Evolutionary conservation across 2,113 vertebrate genomes (phyloP).

Genomic region (Megalops atlanticus): DNA sequence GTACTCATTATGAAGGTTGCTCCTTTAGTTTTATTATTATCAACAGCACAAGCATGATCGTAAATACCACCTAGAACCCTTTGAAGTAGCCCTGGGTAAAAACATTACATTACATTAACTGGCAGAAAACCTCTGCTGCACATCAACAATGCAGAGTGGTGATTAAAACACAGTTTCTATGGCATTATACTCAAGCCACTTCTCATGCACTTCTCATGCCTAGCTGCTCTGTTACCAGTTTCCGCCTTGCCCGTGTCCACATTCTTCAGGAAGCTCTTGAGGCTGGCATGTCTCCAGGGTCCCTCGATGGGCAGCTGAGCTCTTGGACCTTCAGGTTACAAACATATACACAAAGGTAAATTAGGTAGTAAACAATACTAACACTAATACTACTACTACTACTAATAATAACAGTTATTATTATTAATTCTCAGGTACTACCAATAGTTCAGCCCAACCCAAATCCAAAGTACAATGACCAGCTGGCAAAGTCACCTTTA

Average conservation of each 20-base stretch:
- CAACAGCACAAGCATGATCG: not conserved
- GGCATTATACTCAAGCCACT: not conserved
- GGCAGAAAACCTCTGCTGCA: not conserved
- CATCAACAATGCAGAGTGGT: not conserved
- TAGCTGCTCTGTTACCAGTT: slow-evolving; percentile 56
- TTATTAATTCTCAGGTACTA: too few relatives aligned
- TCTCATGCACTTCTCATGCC: not conserved
- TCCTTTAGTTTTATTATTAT: not conserved
- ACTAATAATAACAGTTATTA: too few relatives aligned
- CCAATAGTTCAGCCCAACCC: too few relatives aligned
- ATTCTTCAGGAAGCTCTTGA: slow-evolving; percentile 68
- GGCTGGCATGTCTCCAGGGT: slow-evolving; percentile 60
- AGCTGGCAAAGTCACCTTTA: too few relatives aligned
- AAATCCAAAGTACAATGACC: too few relatives aligned
- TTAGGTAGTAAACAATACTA: not conserved
- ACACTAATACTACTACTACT: not conserved
- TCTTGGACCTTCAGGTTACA: slow-evolving; percentile 53
- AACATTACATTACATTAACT: not conserved
- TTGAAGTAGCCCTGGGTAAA: not conserved
- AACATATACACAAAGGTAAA: not conserved
- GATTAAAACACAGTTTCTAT: not conserved
- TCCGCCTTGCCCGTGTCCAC: slow-evolving; percentile 61
- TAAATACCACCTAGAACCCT: not conserved
- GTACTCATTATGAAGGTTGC: not conserved
- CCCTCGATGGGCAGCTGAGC: slow-evolving; percentile 62